Conservation (phyloP, 2,113 vertebrate genomes). For the Origma solitaria region DNA sequence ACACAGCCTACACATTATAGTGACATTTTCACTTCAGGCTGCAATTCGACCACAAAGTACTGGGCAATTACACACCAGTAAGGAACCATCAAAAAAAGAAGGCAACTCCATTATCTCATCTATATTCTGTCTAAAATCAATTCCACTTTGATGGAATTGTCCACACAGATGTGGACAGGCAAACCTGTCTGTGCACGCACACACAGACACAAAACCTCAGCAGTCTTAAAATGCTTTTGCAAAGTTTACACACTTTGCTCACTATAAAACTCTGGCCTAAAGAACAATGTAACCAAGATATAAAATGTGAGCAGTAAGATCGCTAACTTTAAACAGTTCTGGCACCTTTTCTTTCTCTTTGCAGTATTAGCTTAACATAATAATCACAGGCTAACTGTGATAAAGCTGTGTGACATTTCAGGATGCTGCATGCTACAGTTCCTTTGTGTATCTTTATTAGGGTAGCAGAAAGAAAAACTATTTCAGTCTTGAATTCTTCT, state of each 20-base stretch:
- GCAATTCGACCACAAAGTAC: not conserved
- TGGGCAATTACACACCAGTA: not conserved
- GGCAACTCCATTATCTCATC: not conserved
- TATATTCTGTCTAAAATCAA: not conserved
- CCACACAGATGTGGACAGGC: not conserved
- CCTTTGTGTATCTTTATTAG: not conserved
- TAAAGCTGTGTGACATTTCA: not conserved
- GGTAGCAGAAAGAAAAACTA: not conserved
- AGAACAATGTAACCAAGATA: not conserved
- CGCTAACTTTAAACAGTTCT: not conserved
- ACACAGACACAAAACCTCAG: not conserved
- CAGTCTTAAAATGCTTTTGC: not conserved
- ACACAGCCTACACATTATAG: not conserved
- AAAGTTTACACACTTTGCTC: not conserved
- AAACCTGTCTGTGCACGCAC: not conserved
- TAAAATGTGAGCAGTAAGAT: not conserved
- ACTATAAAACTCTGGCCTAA: not conserved
- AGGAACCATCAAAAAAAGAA: not conserved
- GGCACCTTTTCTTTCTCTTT: not conserved
- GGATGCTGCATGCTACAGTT: not conserved
- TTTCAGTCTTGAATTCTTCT: not conserved
- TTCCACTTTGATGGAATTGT: too few relatives aligned
- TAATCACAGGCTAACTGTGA: not conserved
- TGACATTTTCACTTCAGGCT: not conserved
- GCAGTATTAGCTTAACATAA: not conserved